Conservation (phyloP, 1,140 invertebrate genomes). For the Cotesia vestalis region DNA sequence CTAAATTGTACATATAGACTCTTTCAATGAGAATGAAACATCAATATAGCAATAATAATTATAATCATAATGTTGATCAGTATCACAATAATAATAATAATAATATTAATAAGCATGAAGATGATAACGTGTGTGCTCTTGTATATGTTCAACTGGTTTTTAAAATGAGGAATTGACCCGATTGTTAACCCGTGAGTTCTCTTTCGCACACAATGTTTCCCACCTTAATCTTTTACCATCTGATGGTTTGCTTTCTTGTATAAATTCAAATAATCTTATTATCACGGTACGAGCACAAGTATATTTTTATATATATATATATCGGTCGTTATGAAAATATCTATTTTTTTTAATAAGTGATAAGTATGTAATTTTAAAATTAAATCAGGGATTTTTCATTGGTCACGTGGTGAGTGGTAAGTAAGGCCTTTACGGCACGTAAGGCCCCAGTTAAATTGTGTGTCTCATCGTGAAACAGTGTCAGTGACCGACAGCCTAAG, state of each 20-base stretch:
- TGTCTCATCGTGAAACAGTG: slow-evolving; percentile 62
- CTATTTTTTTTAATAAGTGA: too few relatives aligned
- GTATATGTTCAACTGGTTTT: slow-evolving; percentile 53
- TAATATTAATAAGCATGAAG: too few relatives aligned
- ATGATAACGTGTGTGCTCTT: too few relatives aligned
- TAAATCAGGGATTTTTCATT: slow-evolving; percentile 5
- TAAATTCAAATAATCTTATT: too few relatives aligned
- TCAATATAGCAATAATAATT: too few relatives aligned
- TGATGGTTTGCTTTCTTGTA: neutral
- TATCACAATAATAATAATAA: too few relatives aligned
- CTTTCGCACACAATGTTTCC: slow-evolving; percentile 20
- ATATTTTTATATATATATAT: too few relatives aligned
- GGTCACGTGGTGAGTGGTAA: slow-evolving; percentile 29
- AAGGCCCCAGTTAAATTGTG: slow-evolving; percentile 43
- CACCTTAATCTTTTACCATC: slow-evolving; percentile 7
- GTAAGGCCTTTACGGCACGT: slow-evolving; percentile 11
- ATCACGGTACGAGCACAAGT: neutral
- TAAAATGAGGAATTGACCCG: slow-evolving; percentile 56
- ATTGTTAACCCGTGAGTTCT: slow-evolving; percentile 52
- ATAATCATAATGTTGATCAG: too few relatives aligned
- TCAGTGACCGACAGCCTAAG: slow-evolving; percentile 67
- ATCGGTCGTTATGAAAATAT: too few relatives aligned
- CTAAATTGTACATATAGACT: slow-evolving; percentile 22
- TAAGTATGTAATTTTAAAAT: neutral
- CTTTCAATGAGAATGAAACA: too few relatives aligned